phyloP scores from a whole-genome alignment of 2,113 vertebrate species.

The Chrysochloris asiatica region DNA sequence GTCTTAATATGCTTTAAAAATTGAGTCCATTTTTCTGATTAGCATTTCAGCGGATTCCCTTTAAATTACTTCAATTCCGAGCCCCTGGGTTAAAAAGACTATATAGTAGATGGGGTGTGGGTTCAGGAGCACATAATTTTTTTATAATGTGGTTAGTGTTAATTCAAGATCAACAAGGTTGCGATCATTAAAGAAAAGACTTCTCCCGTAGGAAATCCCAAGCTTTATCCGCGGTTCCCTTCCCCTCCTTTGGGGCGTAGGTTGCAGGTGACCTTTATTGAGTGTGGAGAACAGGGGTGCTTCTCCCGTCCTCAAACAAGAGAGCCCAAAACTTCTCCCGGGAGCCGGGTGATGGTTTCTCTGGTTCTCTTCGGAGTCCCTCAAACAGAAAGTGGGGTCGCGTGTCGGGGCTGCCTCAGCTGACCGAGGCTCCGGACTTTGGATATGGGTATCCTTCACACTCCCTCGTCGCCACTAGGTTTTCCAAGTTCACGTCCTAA shows the following conservation, averaged over 20 bases:
- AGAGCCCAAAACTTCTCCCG: neutral
- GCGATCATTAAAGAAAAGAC: neutral
- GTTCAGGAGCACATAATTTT: neutral
- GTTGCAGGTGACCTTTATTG: neutral
- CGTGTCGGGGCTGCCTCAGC: neutral
- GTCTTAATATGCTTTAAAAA: neutral
- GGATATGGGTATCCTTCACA: fast-evolving
- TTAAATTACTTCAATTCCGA: neutral
- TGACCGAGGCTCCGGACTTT: neutral
- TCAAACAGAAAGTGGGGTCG: too few species aligned
- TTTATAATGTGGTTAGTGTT: neutral
- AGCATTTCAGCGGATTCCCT: neutral
- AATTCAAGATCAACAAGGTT: neutral
- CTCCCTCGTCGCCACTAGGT: neutral
- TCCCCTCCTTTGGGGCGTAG: neutral
- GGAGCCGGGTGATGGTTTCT: too few species aligned
- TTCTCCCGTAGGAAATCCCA: neutral
- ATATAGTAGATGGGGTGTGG: neutral
- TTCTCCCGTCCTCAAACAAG: neutral
- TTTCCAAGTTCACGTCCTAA: neutral
- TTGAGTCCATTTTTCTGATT: constrained; percentile 22
- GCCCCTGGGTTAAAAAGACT: neutral
- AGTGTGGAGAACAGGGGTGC: neutral
- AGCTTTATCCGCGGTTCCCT: neutral
- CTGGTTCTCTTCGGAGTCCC: neutral